Percentiles rank a stretch among this genome's conserved stretches.
Conservation (phyloP, 2,888 invertebrate genomes). For the Hypena proboscidalis region DNA sequence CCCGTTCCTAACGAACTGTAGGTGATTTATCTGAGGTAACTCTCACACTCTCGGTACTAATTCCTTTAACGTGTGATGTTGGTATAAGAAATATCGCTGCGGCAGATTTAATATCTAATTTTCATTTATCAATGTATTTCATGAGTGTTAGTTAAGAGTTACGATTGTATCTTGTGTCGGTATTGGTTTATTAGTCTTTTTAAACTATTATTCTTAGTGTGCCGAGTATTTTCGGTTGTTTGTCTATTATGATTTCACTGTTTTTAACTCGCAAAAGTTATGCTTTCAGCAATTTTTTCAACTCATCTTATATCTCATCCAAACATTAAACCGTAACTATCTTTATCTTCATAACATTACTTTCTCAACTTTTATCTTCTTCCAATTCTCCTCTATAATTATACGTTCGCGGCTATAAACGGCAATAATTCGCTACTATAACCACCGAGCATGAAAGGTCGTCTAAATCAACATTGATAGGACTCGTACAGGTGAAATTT, state of each 20-base stretch:
- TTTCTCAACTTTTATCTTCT: conserved; percentile 8
- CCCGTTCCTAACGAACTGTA: conserved; percentile 81
- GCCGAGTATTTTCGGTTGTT: too few relatives aligned
- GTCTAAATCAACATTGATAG: conserved; percentile 56
- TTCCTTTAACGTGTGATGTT: conserved; percentile 78
- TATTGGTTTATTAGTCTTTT: too few relatives aligned
- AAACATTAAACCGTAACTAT: too few relatives aligned
- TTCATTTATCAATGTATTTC: conserved; percentile 39
- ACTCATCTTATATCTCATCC: too few relatives aligned
- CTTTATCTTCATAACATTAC: too few relatives aligned
- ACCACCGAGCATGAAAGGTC: conserved; percentile 35
- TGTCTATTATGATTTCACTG: too few relatives aligned
- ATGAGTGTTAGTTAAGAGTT: too few relatives aligned
- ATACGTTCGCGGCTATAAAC: conserved; percentile 10
- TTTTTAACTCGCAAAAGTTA: too few relatives aligned
- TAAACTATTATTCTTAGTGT: too few relatives aligned
- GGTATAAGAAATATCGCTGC: conserved; percentile 61
- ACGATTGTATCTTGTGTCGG: too few relatives aligned
- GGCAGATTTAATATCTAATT: conserved; percentile 46
- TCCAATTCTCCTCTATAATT: conserved; percentile 8
- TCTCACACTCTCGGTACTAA: conserved; percentile 72
- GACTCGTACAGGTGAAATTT: conserved; percentile 75
- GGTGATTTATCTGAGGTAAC: conserved; percentile 53
- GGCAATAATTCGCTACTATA: conserved; percentile 19
- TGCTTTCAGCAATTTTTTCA: too few relatives aligned